Evolutionary conservation across 2,888 invertebrate genomes (phyloP).

Genomic region (Allophyes oxyacanthae): DNA sequence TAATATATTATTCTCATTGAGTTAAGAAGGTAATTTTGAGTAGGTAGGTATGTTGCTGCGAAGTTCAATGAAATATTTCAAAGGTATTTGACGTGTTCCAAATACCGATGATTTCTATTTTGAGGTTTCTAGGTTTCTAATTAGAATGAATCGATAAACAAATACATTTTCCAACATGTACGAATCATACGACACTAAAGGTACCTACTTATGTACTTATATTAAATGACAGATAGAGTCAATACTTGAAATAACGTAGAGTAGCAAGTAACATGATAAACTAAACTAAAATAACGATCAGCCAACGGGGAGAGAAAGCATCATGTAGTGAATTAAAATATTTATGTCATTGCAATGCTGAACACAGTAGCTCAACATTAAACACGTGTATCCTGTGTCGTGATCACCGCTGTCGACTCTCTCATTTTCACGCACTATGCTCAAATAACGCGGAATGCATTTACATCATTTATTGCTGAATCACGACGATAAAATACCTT

Average conservation of each 20-base stretch:
- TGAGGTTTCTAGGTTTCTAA: slow-evolving; percentile 7
- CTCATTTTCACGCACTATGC: slow-evolving; percentile 34
- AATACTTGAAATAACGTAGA: neutral
- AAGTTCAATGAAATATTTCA: slow-evolving; percentile 46
- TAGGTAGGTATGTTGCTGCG: slow-evolving; percentile 18
- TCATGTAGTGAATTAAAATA: slow-evolving; percentile 46
- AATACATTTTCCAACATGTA: no score
- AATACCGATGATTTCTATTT: slow-evolving; percentile 25
- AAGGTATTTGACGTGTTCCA: slow-evolving; percentile 19
- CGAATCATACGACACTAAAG: no score
- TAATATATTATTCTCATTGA: no score
- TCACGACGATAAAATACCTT: slow-evolving; percentile 59
- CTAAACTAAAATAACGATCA: slow-evolving; percentile 27
- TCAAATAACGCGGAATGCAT: slow-evolving; percentile 43
- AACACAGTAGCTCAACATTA: slow-evolving; percentile 48
- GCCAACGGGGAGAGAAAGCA: slow-evolving; percentile 40
- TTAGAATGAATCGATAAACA: no score
- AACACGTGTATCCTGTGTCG: slow-evolving; percentile 63
- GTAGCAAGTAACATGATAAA: slow-evolving; percentile 7
- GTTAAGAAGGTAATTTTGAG: neutral
- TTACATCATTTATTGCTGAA: slow-evolving; percentile 45
- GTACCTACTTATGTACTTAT: no score
- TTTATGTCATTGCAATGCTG: slow-evolving; percentile 52
- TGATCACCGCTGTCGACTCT: slow-evolving; percentile 35
- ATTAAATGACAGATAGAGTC: neutral